A percentile compares a stretch with the other conserved stretches of the same genome.
Conservation (phyloP, 2,113 vertebrate genomes). For the Beaufortia kweichowensis region DNA sequence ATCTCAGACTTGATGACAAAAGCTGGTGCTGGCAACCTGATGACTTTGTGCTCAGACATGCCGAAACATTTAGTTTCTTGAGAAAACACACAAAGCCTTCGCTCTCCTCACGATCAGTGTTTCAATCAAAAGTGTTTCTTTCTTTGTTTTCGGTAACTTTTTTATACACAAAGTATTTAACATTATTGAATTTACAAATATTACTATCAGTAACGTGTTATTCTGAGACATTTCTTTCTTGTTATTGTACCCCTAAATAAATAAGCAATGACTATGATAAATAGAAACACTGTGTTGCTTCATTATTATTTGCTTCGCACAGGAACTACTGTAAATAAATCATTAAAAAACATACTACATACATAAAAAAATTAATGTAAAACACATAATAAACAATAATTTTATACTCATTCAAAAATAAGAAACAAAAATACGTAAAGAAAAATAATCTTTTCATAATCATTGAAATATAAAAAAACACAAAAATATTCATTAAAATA, state of each 20-base stretch:
- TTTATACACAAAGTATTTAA: constrained; percentile 61
- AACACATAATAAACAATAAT: no score
- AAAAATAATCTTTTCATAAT: no score
- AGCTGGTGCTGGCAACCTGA: constrained; percentile 58
- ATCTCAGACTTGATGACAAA: constrained; percentile 43
- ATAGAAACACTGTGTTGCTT: neutral
- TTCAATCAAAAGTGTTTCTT: constrained; percentile 58
- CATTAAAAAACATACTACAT: no score
- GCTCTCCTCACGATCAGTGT: constrained; percentile 55
- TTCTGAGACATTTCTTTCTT: constrained; percentile 43
- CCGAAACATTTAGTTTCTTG: constrained; percentile 34
- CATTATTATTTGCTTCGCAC: neutral
- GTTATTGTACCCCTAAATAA: constrained; percentile 48
- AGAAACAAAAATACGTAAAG: no score
- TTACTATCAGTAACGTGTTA: constrained; percentile 41
- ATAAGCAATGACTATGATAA: constrained; percentile 31
- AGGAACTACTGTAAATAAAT: no score
- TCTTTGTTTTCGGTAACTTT: constrained; percentile 46
- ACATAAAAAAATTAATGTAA: no score
- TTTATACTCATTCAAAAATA: no score
- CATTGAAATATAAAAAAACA: no score
- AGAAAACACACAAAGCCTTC: constrained; percentile 25
- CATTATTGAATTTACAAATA: constrained; percentile 50
- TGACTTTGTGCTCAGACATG: constrained; percentile 44
- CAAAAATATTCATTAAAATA: no score